Evolutionary conservation across 2,797 vertebrate genomes (phyloP), one percentile per base, ranked within the genome.

Genomic region (Vultur gryphus): DNA sequence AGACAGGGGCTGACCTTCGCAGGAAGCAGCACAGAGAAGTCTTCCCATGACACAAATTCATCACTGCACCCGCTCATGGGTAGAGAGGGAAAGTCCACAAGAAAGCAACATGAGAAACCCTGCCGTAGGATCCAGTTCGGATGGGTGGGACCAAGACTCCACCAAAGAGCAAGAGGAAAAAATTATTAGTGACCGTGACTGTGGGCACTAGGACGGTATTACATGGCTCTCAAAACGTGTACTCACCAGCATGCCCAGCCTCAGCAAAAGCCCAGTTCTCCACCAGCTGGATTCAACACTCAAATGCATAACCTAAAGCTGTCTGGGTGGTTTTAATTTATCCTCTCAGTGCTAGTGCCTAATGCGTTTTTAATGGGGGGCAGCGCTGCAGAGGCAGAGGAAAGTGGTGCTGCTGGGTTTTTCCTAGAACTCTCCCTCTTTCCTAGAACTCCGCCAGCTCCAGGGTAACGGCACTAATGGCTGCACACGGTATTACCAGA

Each of bases 331-430:
- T 15, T 95, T 89, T 92, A 94, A 93, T 94, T 90, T 90, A 94
- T 94, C 43, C 43, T 85, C 61, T 52, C 44, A 44, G 43, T 43
- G 51, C 49, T 44, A 54, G 39, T 23, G 48, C 7, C 0, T 88
- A 97, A 94, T 96, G 92, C 7, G 17, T 91, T 94, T 97, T 95
- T 95, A 93, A 96, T 58, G 55, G 90, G 37, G 91, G 76, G 76
- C 75, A 95, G 84, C 0, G 0, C 61, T 64, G 64, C 33, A 51
- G 39, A 78, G 77, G 76, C 90, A 96, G 65, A 84, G 72, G 7
- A 75, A 89, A 90, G 66, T 46, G 66, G 48, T 88, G 85, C 65
- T 0, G 24, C 26, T 0, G 3, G 39, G 46, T 64, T 96, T 88
- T 92, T 95, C 90, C 88, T 94, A 97, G 93, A 95, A 95, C 7